Evolutionary conservation across 2,113 vertebrate genomes (phyloP).

Genomic region (Embiotoca jacksoni): DNA sequence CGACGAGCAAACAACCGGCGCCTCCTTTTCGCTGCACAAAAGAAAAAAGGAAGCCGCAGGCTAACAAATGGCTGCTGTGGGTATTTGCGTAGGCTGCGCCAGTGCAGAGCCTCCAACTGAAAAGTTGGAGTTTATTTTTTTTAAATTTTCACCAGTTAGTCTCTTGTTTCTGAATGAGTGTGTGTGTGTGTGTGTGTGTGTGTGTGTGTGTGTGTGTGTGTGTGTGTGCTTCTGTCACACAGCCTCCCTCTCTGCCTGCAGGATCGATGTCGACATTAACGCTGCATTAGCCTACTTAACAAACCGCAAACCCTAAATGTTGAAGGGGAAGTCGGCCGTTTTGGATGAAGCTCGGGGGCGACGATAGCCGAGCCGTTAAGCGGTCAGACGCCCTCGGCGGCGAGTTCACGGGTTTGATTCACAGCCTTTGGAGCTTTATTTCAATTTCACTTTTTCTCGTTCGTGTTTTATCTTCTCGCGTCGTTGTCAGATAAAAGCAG

Average conservation of each 20-base stretch:
- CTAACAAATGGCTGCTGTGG: slow-evolving; percentile 24
- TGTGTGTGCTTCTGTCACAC: too few relatives aligned
- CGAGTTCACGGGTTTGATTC: too few relatives aligned
- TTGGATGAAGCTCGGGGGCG: not conserved
- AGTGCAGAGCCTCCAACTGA: slow-evolving; percentile 10
- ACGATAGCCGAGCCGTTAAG: too few relatives aligned
- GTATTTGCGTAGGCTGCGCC: slow-evolving; percentile 29
- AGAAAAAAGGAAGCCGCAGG: slow-evolving; percentile 20
- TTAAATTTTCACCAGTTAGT: slow-evolving; percentile 8
- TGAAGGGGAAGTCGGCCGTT: not conserved
- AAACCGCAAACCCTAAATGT: not conserved
- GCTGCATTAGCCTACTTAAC: slow-evolving; percentile 59
- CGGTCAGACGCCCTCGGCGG: too few relatives aligned
- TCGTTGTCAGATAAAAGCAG: too few relatives aligned
- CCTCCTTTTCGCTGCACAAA: not conserved
- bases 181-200: slow-evolving; percentile 17
- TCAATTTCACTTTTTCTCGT: too few relatives aligned
- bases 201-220: slow-evolving; percentile 31
- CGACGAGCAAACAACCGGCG: not conserved
- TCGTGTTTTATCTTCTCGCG: too few relatives aligned
- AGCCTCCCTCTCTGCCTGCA: slow-evolving; percentile 1
- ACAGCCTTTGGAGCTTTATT: too few relatives aligned
- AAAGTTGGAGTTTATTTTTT: not conserved
- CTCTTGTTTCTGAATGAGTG: slow-evolving; percentile 36
- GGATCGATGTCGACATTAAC: slow-evolving; percentile 45